phyloP scores from a whole-genome alignment of 1,140 invertebrate genomes.

The Zaprionus tsacasi region DNA sequence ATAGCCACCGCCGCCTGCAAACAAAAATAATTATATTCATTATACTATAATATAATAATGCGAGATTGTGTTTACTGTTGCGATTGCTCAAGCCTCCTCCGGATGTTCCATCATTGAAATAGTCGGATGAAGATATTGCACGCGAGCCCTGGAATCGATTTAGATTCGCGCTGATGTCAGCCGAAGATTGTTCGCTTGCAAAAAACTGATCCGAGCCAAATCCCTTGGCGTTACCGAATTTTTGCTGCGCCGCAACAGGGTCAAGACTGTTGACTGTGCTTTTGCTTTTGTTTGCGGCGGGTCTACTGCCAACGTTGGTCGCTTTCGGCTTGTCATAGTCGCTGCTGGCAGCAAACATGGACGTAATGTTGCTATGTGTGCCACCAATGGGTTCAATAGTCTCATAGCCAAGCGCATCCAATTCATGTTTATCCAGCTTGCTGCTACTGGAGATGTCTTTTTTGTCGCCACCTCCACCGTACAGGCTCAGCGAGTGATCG shows the following conservation, averaged over 20 bases:
- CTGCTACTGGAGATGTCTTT: constrained; percentile 48
- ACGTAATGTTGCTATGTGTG: constrained; percentile 75
- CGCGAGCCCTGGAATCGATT: constrained; percentile 93
- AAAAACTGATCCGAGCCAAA: constrained; percentile 99
- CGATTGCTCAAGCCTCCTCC: constrained; percentile 52
- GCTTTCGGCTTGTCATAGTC: constrained; percentile 58
- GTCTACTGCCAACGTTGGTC: constrained; percentile 1
- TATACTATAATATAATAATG: neutral
- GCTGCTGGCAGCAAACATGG: constrained; percentile 71
- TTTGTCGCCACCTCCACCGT: constrained; percentile 57
- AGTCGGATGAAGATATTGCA: constrained; percentile 97
- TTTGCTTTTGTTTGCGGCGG: constrained; percentile 43
- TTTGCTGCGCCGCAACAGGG: constrained; percentile 91
- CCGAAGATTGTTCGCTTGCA: constrained; percentile 87
- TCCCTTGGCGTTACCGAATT: constrained; percentile 98
- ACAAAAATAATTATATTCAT: neutral
- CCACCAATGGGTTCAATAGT: constrained; percentile 80
- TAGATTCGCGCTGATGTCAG: constrained; percentile 69
- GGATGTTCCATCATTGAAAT: constrained; percentile 90
- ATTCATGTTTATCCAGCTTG: constrained; percentile 74
- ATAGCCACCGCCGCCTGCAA: constrained; percentile 57
- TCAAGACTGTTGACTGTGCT: constrained; percentile 45
- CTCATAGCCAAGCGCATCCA: constrained; percentile 81
- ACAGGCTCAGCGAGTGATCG: constrained; percentile 79
- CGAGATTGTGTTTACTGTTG: constrained; percentile 12